phyloP scores from a whole-genome alignment of 35 echinoderm and acorn worm genomes.

The Acanthaster planci region DNA sequence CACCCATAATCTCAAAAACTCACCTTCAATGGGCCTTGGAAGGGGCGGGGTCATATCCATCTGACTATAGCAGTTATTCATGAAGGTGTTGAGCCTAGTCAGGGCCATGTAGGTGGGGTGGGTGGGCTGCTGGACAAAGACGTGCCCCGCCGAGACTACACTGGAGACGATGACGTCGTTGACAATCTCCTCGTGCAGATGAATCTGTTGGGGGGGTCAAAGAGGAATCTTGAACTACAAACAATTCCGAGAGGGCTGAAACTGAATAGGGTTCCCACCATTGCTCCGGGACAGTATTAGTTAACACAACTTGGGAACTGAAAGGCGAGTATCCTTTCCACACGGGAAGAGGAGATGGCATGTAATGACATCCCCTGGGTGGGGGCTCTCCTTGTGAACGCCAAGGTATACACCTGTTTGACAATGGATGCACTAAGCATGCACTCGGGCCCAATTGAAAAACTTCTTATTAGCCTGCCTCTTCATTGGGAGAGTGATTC shows the following conservation, averaged over 20 bases:
- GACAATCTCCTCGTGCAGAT: slow-evolving; percentile 73
- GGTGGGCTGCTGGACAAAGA: slow-evolving; percentile 90
- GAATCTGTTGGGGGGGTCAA: slow-evolving; percentile 53
- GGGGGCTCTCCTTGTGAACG: no score
- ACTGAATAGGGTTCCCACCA: no score
- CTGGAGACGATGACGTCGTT: slow-evolving; percentile 81
- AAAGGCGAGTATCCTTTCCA: no score
- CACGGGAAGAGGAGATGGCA: no score
- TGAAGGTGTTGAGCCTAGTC: slow-evolving; percentile 65
- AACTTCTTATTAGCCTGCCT: no score
- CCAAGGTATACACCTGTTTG: no score
- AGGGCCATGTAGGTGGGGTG: slow-evolving; percentile 82
- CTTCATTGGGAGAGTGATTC: no score
- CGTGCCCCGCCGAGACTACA: slow-evolving; percentile 80
- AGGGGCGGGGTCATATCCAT: slow-evolving; percentile 62
- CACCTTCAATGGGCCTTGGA: slow-evolving; percentile 89
- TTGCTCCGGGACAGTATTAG: no score
- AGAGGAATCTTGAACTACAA: not conserved
- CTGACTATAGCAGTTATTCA: slow-evolving; percentile 75
- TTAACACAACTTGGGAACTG: no score
- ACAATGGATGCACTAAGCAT: no score
- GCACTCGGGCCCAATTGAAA: not conserved
- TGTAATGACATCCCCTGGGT: no score
- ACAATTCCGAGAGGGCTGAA: no score
- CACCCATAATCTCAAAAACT: slow-evolving; percentile 5